Percentiles rank a stretch among this genome's conserved stretches.
phyloP scores from a whole-genome alignment of 2,113 vertebrate genomes.

The Alexandromys fortis region DNA sequence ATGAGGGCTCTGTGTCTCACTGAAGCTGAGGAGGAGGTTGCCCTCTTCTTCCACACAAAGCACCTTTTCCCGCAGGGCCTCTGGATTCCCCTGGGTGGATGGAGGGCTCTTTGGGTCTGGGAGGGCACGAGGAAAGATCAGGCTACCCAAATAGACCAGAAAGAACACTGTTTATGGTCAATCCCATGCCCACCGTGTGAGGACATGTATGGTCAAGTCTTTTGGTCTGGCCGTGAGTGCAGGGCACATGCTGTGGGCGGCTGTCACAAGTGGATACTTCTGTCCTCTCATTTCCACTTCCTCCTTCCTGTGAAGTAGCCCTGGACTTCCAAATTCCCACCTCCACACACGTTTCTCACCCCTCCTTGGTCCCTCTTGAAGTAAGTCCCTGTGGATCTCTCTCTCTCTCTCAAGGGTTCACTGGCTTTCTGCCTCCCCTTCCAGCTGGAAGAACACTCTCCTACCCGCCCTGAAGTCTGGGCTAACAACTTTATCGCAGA shows the following conservation, averaged over 20 bases:
- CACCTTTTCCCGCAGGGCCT: neutral
- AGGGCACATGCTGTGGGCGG: rapidly evolving
- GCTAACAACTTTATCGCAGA: rapidly evolving
- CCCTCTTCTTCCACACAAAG: too few species aligned
- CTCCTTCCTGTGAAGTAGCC: neutral
- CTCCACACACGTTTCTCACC: rapidly evolving
- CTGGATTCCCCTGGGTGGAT: rapidly evolving
- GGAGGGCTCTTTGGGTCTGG: too few species aligned
- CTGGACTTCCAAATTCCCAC: rapidly evolving
- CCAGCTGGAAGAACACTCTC: rapidly evolving
- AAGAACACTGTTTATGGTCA: neutral
- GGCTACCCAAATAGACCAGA: neutral
- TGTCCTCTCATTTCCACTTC: neutral
- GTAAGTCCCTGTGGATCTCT: neutral
- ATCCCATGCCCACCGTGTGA: neutral
- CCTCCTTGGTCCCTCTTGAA: neutral
- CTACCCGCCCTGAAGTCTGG: neutral
- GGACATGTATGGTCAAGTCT: rapidly evolving
- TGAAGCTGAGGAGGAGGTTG: neutral
- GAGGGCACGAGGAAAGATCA: neutral
- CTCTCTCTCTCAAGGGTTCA: neutral
- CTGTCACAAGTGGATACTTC: neutral
- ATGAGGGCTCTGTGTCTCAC: rapidly evolving
- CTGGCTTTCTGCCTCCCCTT: neutral
- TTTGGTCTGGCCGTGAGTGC: neutral